phyloP scores from a whole-genome alignment of 2,888 invertebrate species.

The Papilio protenor region DNA sequence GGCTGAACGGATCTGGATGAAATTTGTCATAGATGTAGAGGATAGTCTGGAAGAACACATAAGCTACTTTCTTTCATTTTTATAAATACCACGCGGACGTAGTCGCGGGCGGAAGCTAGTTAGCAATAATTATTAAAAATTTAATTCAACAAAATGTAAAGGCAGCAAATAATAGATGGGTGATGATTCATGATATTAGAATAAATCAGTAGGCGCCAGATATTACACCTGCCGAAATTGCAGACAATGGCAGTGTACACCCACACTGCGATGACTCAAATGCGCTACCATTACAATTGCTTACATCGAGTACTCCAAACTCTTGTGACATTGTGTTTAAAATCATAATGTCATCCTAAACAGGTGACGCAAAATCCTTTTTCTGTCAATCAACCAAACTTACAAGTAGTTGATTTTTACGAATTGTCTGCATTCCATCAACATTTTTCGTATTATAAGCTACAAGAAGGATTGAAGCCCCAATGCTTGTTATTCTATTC shows the following conservation, averaged over 20 bases:
- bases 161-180: conserved; percentile 20
- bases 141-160: conserved; percentile 33
- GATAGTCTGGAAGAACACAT: no score
- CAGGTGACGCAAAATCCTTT: not conserved
- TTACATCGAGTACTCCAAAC: not conserved
- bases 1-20: no score
- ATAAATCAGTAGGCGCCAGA: conserved; percentile 41
- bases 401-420: not conserved
- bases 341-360: not conserved
- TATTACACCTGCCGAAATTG: conserved; percentile 37
- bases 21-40: no score
- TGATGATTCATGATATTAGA: conserved; percentile 35
- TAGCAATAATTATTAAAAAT: conserved; percentile 12
- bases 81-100: no score
- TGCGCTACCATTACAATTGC: not conserved
- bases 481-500: not conserved
- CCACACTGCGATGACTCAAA: conserved; percentile 38
- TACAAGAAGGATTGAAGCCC: not conserved
- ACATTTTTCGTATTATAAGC: not conserved
- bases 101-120: no score
- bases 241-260: conserved; percentile 38
- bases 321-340: not conserved
- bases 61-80: no score
- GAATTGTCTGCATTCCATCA: not conserved
- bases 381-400: not conserved